Evolutionary conservation across 2,888 invertebrate genomes (phyloP), one percentile per base, ranked within the genome.

Genomic region (Ochlodes sylvanus): DNA sequence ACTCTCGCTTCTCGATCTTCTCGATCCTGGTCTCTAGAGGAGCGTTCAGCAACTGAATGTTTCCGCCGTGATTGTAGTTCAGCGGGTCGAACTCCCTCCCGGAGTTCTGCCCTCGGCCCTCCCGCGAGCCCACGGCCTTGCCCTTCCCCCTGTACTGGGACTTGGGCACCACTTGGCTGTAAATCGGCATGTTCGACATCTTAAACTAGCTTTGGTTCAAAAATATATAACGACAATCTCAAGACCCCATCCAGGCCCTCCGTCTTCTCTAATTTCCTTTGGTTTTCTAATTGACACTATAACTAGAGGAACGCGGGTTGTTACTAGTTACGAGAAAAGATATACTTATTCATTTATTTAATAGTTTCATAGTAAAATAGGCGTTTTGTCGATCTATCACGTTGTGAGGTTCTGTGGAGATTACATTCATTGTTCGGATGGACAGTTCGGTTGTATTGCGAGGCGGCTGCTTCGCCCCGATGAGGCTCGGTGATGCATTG

Each of bases 71-170:
- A 88, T 96, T 79, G 90, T 95, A 78, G 93, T 97, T 77, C 92
- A 96, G 82, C 76, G 97, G 87, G 91, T 96, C 92, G 78, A 96
- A 83, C 89, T 96, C 79, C 70, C 95, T 94, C 0, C 82, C 74
- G 10, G 85, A 69, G 21, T 82, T 85, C 57, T 62, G 83, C 50
- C 79, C 71, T 64, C 79, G 74, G 64, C 71, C 7, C 42, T 80
- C 79, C 21, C 80, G 73, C 15, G 80, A 73, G 71, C 52, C 32
- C 17, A 60, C 65, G 15, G 77, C 75, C 66, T 76, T 70, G 38
- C 75, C 76, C 79, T 89, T 79, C 47, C 82, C 70, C 32, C 84
- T 76, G 60, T 87, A 89, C 65, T 92, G 91, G 0, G 90, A 90
- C 74, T 93, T 93, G 4, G 93, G 93, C 17, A 90, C 88, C 57